phyloP scores from a whole-genome alignment of 2,113 vertebrate genomes.

The Gopherus evgoodei region DNA sequence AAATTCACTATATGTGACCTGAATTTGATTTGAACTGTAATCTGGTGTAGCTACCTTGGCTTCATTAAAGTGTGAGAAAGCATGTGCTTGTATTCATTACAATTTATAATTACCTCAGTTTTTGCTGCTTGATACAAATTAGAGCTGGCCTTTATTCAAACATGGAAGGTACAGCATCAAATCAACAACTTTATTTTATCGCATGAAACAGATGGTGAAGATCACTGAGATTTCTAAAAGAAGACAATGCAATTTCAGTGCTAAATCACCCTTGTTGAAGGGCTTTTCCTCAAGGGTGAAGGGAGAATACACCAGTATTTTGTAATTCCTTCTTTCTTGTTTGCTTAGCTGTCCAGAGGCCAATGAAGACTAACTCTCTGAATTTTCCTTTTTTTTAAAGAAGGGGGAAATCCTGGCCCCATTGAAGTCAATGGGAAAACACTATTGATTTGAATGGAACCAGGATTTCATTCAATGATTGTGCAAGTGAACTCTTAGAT shows the following conservation, averaged over 20 bases:
- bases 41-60: constrained; percentile 17
- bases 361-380: constrained; percentile 3
- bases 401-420: neutral
- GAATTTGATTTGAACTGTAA: constrained; percentile 52
- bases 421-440: neutral
- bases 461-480: neutral
- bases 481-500: neutral
- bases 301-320: constrained; percentile 1
- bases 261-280: constrained; percentile 51
- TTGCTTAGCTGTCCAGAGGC: neutral
- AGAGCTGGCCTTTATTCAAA: constrained; percentile 56
- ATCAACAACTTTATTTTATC: constrained; percentile 62
- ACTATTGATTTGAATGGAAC: neutral
- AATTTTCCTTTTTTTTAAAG: constrained; percentile 17
- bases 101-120: constrained; percentile 51
- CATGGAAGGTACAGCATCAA: constrained; percentile 44
- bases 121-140: constrained; percentile 49
- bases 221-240: constrained; percentile 62
- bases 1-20: constrained; percentile 45
- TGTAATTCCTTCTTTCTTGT: neutral
- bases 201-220: constrained; percentile 52
- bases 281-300: neutral
- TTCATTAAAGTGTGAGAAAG: constrained; percentile 59
- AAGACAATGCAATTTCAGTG: constrained; percentile 53
- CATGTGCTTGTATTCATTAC: constrained; percentile 56